Evolutionary conservation across 2,797 vertebrate genomes (phyloP).

Genomic region (Hydrophis major): DNA sequence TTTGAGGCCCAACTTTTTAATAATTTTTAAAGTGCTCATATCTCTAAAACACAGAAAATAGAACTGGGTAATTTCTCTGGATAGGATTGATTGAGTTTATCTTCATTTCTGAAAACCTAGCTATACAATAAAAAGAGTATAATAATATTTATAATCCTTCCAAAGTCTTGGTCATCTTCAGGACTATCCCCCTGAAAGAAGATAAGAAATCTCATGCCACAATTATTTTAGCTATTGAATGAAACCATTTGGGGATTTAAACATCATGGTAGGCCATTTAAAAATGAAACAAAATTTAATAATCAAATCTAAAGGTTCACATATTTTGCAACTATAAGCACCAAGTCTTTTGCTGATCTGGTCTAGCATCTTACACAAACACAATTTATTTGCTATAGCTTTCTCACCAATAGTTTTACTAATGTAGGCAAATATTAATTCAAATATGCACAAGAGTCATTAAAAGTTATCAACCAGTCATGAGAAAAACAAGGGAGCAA

Average conservation of each 20-base stretch:
- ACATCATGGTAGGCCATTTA: neutral
- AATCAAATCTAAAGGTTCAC: neutral
- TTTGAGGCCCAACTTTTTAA: neutral
- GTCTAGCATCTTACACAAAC: neutral
- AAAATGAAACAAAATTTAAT: neutral
- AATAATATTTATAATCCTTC: neutral
- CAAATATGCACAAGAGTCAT: neutral
- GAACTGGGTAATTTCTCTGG: neutral
- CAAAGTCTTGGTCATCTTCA: neutral
- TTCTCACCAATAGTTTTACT: neutral
- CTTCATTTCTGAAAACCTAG: neutral
- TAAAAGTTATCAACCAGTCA: neutral
- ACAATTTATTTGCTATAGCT: too few species aligned
- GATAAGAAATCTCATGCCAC: neutral
- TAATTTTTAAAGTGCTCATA: neutral
- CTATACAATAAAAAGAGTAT: neutral
- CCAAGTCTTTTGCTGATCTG: neutral
- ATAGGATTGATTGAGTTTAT: neutral
- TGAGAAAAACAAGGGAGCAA: neutral
- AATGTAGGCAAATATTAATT: neutral
- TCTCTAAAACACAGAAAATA: neutral
- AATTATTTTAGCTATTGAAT: neutral
- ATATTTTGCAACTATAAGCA: neutral
- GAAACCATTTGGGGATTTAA: neutral
- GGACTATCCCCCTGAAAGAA: neutral